phyloP scores from a whole-genome alignment of 2,888 invertebrate species.

The Eledona agricola region DNA sequence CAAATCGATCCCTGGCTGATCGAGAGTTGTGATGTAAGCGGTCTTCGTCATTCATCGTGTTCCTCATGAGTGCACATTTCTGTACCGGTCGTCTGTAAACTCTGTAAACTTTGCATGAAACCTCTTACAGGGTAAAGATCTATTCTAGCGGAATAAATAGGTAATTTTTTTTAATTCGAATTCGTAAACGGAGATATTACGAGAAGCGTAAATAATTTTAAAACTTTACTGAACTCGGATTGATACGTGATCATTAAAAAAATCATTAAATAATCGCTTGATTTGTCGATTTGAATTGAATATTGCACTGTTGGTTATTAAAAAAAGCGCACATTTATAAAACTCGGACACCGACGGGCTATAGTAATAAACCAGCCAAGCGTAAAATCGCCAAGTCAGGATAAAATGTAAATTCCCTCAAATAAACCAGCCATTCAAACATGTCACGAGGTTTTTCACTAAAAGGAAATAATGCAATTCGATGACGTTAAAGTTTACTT shows the following conservation, averaged over 20 bases:
- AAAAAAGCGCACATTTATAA: constrained; percentile 2
- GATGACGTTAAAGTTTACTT: constrained; percentile 30
- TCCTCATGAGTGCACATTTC: constrained; percentile 47
- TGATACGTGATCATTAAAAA: background rate
- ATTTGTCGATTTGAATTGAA: background rate
- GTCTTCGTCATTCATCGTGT: constrained; percentile 44
- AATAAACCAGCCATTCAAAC: constrained; percentile 40
- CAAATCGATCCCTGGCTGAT: constrained; percentile 40
- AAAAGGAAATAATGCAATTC: constrained; percentile 36
- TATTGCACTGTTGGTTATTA: background rate
- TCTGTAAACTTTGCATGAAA: constrained; percentile 49
- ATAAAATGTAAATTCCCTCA: constrained; percentile 40
- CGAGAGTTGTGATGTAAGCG: constrained; percentile 38
- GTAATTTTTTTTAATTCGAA: constrained; percentile 43
- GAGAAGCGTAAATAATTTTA: too few relatives aligned
- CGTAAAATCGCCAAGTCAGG: constrained; percentile 39
- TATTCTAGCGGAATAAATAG: constrained; percentile 49
- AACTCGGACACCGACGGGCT: constrained; percentile 20
- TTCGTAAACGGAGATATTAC: constrained; percentile 35
- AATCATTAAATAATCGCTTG: too few relatives aligned
- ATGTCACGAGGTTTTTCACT: constrained; percentile 35
- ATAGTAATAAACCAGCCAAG: constrained; percentile 36
- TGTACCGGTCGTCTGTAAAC: constrained; percentile 45
- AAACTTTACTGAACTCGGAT: constrained; percentile 1
- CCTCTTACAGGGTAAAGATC: constrained; percentile 45